Base-by-base conservation (phyloP, 1,140 invertebrate genomes). In the Caenorhabditis brenneri region DNA sequence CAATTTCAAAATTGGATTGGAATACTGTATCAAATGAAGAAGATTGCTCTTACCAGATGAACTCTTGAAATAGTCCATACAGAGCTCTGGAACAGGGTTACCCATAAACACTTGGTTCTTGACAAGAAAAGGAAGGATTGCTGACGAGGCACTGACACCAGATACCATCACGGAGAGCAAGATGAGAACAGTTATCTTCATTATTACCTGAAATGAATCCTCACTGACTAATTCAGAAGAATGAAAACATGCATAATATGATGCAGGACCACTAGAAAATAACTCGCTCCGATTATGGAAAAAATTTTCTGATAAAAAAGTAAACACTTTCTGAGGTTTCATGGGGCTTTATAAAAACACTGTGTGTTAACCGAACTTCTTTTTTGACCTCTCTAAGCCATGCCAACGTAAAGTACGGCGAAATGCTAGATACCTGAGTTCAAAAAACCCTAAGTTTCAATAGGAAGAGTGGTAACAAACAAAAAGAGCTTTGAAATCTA, bases 11-110 rank as follows among this genome's bases (percentile, higher is more conserved):
- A n/a, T n/a, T n/a, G n/a, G n/a, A 16, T n/a, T 15, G 48, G 3
- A 51, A 51, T 3, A 7, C 6, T 9, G 48, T 51, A 51, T 51
- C n/a, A 10, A 27, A 7, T 24, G 27, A 27, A 7, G 2, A 27
- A 55, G 9, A 27, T 65, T 16, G 3, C 29, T 19, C 65, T 65
- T 19, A 74, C 65, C 65, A n/a, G 65, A 74, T 10, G 65, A 74
- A 36, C 65, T 74, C 36, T 74, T 29, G 16, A 42, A 74, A 15
- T 74, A 74, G 19, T 74, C 65, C 65, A 74, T 74, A 42, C 65
- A 74, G 12, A 74, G 24, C 6, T 74, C 65, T 29, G 60, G 60
- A 7, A 36, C 60, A 33, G 16, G 60, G n/a, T 7, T 65, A 1
- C 60, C 60, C 60, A 65, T 65, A 33, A 65, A 65, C 5, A 65